Conservation (phyloP, 23 tunicate species). For the Halocynthia aurantium region DNA sequence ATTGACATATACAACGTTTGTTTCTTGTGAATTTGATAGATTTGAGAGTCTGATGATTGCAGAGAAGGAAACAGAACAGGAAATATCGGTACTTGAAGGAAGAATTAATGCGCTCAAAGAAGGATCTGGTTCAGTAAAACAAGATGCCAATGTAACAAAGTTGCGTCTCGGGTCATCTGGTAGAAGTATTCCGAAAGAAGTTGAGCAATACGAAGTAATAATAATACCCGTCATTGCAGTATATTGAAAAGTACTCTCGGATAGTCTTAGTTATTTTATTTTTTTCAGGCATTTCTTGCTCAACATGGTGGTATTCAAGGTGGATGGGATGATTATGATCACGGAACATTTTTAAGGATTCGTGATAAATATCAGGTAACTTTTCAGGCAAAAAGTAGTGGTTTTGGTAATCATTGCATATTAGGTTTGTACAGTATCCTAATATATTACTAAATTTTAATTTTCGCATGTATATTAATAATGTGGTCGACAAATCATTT, state of each 20-base stretch:
- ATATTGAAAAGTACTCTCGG: not conserved
- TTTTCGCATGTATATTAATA: not conserved
- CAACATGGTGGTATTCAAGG: constrained; percentile 63
- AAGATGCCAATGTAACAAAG: not conserved
- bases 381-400: too few relatives aligned
- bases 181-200: constrained; percentile 57
- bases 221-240: not conserved
- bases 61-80: constrained; percentile 49
- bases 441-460: not conserved
- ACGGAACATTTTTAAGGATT: constrained; percentile 56
- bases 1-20: not conserved
- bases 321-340: constrained; percentile 97
- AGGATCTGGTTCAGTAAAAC: not conserved
- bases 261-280: not conserved
- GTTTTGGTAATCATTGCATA: not conserved
- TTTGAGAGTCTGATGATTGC: constrained; percentile 50
- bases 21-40: constrained; percentile 10
- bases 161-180: not conserved
- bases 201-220: constrained; percentile 55
- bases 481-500: not conserved
- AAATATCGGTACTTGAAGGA: constrained; percentile 39
- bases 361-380: constrained; percentile 62
- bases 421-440: not conserved
- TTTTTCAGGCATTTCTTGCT: constrained; percentile 52
- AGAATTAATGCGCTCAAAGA: constrained; percentile 32